Evolutionary conservation across 2,888 invertebrate species (phyloP), one percentile per base, ranked within the genome.

Genomic region (Apeira syringaria): DNA sequence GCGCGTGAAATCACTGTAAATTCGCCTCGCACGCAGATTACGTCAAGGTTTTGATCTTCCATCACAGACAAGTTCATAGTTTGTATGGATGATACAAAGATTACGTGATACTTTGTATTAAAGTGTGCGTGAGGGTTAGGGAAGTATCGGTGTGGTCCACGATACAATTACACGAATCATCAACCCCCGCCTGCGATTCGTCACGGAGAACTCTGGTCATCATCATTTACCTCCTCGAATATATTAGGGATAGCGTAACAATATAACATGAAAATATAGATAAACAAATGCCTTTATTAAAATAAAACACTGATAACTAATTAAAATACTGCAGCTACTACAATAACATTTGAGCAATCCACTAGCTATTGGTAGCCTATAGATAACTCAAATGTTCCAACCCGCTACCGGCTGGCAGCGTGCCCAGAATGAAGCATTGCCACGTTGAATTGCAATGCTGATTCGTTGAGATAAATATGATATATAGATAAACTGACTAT

Each of bases 1-100:
- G 72, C 65, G 80, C 88, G 84, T 89, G 89, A 89, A 89, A 88
- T 89, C 76, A 76, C 71, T 74, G 80, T 82, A 79, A 80, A 81
- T 82, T 81, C 77, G 74, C 77, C 74, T 70, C 45, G 34, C 39
- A 31, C 39, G 36, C 25, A 44, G 44, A 5, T 38, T 38, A 12
- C 7, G 15, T n/a, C 30, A 30, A 10, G 9, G 24, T 24, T 5
- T 7, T 9, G 2, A 4, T 6, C 2, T 33, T 29, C 8, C 5
- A 15, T 10, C 37, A 25, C 24, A 38, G 37, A n/a, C 17, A 2
- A 15, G 13, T n/a, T 30, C 13, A 3, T 10, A 38, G 30, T 25
- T 22, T 3, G 12, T 36, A 29, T 12, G 20, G 6, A 18, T n/a
- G 13, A 9, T 9, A 1, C 13, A 29, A 15, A 40, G 40, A 6